Evolutionary conservation across 2,797 vertebrate species (phyloP), one percentile per base, ranked within the genome.

Genomic region (Lutjanus campechanus): DNA sequence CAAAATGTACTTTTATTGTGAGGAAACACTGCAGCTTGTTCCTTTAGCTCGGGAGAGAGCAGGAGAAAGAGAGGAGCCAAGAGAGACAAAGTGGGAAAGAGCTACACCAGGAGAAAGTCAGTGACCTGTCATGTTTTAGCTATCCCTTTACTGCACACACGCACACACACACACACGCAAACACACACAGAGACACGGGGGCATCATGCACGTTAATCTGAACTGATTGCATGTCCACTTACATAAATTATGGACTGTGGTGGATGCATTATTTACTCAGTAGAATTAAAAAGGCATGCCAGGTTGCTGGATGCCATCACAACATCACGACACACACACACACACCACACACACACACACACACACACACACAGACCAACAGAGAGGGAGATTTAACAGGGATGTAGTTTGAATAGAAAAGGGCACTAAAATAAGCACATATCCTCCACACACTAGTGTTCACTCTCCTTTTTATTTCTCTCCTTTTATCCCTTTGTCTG

Each of bases 191-290:
- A 76, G 73, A 86, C 69, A 85, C 85, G 11, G 60, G 78, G 62
- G 73, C 87, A 70, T 66, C 77, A 84, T 91, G 91, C 93, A 92
- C 82, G 93, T 92, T 95, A 95, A 96, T 95, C 89, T 93, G 90
- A 95, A 94, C 89, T 95, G 95, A 95, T 96, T 94, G 93, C 94
- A 94, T 95, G 94, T 95, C 95, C 94, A 95, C 93, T 96, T 95
- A 95, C 93, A 95, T 96, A 95, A 95, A 95, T 96, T 95, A 95
- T 95, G 91, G 89, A 93, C 89, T 81, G 65, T 68, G 76, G 60
- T 55, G 58, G 70, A 84, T 95, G 90, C 89, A 95, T 95, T 95
- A 96, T 95, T 95, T 93, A 96, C 93, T 91, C 82, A 77, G 85
- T 72, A 90, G 85, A 93, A 95, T 95, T 93, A 92, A 94, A 93